Evolutionary conservation across 2,113 vertebrate species (phyloP), one percentile per base, ranked within the genome.

Genomic region (Dasypus novemcinctus): DNA sequence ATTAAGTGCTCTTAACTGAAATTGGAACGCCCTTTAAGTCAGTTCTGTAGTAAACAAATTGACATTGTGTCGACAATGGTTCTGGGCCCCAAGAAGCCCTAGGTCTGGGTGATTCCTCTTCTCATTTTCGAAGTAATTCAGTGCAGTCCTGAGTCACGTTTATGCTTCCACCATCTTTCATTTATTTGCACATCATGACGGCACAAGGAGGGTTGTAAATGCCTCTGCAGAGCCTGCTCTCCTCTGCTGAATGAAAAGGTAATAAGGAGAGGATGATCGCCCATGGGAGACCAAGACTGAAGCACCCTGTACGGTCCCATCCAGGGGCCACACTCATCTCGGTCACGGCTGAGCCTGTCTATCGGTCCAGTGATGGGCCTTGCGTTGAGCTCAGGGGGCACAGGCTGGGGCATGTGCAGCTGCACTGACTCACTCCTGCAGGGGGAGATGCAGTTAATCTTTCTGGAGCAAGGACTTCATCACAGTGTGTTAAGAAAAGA

Each of bases 161-260:
- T 82, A 38, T 27, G 1, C 4, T 25, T n/a, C 25, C 12, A 27
- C 15, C 7, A 57, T 31, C 5, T n/a, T 89, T n/a, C 3, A 46
- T 21, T 21, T n/a, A 71, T 72, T 18, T 63, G 1, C n/a, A 9
- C 12, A 38, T 33, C 21, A 49, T 14, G 18, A 18, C 27, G 15
- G 54, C 23, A 36, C 38, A 3, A 57, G 12, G 31, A 46, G 2
- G 31, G 31, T 0, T 18, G 1, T 33, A 18, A 1, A 4, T 69
- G 18, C 29, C 36, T 57, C 7, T 59, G 54, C 4, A 29, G 5
- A 82, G 57, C 17, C 36, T 75, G 7, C 23, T 75, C 33, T 21
- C 4, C 14, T 43, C 4, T 29, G 5, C 21, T 13, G 23, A 36
- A 27, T 49, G 25, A 71, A 68, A 14, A 23, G 21, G 36, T 29